A percentile compares a stretch with the other conserved stretches of the same genome.
Evolutionary conservation across 2,797 vertebrate genomes (phyloP).

Genomic region (Halcyon chelicuti): DNA sequence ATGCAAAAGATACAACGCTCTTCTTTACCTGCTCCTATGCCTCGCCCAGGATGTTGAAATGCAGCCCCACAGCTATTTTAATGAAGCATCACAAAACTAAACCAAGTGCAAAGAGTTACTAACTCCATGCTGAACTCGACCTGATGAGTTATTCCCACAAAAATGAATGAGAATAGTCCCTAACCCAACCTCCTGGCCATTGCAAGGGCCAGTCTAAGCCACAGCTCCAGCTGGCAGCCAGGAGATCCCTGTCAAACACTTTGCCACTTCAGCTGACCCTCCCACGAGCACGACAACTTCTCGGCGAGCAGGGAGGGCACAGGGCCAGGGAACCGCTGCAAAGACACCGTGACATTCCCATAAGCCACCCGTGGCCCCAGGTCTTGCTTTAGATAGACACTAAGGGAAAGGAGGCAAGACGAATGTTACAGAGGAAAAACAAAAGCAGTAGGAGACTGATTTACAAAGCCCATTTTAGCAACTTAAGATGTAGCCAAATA

Average conservation of each 20-base stretch:
- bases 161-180: neutral
- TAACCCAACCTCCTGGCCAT: neutral
- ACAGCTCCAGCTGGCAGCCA: neutral
- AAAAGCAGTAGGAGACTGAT: conserved; percentile 37
- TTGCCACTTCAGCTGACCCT: neutral
- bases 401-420: neutral
- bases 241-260: neutral
- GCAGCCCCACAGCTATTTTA: neutral
- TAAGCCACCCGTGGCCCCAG: neutral
- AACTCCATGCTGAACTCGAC: neutral
- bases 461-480: conserved; percentile 61
- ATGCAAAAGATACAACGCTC: rapidly evolving
- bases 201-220: neutral
- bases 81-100: neutral
- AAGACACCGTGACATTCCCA: neutral
- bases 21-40: neutral
- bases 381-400: neutral
- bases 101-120: neutral
- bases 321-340: neutral
- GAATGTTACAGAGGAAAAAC: neutral
- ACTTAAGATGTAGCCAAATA: conserved; percentile 46
- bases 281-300: neutral
- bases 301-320: neutral
- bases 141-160: neutral
- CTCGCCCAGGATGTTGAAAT: neutral